Evolutionary conservation across 2,888 invertebrate genomes (phyloP).

Genomic region (Gandaritis pyraliata): DNA sequence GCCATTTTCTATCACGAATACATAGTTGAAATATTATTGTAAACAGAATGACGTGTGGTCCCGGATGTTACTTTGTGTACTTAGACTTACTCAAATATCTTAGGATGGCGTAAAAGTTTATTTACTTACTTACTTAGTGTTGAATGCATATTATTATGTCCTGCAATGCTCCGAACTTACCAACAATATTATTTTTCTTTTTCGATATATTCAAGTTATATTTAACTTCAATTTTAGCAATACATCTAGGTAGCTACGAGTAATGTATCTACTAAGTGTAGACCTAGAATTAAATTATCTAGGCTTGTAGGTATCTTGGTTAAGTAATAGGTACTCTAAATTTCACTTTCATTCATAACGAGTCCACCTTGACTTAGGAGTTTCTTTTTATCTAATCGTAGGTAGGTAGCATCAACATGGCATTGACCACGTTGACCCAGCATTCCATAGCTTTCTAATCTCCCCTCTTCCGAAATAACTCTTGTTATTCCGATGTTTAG

Average conservation of each 20-base stretch:
- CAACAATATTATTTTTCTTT: too few species aligned
- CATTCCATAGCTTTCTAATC: constrained; percentile 66
- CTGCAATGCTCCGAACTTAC: too few species aligned
- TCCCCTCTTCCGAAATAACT: constrained; percentile 45
- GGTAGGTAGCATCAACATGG: not conserved
- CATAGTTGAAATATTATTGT: constrained; percentile 30
- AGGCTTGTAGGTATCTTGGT: not conserved
- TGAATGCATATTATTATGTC: not conserved
- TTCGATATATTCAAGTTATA: too few species aligned
- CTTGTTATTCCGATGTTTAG: constrained; percentile 5
- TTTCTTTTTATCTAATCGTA: constrained; percentile 6
- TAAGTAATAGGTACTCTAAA: too few species aligned
- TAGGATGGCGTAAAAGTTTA: not conserved
- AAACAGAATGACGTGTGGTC: constrained; percentile 21
- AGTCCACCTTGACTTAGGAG: not conserved
- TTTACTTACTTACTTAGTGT: too few species aligned
- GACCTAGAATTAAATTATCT: too few species aligned
- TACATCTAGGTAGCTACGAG: too few species aligned
- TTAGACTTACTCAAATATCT: constrained; percentile 7
- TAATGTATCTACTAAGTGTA: too few species aligned
- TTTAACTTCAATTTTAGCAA: too few species aligned
- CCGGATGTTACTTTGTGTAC: constrained; percentile 8
- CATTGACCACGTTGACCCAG: constrained; percentile 33
- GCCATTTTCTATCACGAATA: constrained; percentile 17
- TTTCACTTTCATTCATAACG: constrained; percentile 13